Base-by-base conservation (phyloP, 2,113 vertebrate genomes). In the Catharus minimus region DNA sequence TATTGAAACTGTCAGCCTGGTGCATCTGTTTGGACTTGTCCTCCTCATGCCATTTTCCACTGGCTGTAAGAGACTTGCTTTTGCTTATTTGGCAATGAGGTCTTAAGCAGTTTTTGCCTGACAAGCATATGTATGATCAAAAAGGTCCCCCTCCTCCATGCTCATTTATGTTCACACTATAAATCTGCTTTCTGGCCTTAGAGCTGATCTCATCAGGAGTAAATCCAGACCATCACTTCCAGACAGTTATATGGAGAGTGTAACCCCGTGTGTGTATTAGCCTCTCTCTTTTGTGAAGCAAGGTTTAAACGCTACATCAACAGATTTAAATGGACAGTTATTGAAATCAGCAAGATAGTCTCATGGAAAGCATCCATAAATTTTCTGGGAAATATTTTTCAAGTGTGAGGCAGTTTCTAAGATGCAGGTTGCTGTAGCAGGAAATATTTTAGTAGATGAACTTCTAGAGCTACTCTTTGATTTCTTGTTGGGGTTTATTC, bases 51-150 rank as follows among this genome's bases (percentile, higher is more conserved):
- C 80, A 78, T 92, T 97, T 96, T 90, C 84, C 15, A 4, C 68
- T 47, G 75, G 68, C 57, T 82, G 77, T 74, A 85, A 91, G 50
- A 62, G 62, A 64, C 86, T 58, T 62, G 46, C 79, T 94, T 67
- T 92, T 96, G 84, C 90, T 95, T 96, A 91, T 93, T 97, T 95
- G 96, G 90, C 94, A 95, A 91, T 94, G 82, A 96, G 83, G 60
- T 92, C 69, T 55, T 87, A 95, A 97, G 92, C 95, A 94, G 88
- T 85, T 97, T 97, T 96, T 96, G 93, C 94, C 95, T 95, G 95
- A 96, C 96, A 97, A 97, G 94, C 97, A 94, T 97, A 96, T 95
- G 97, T 95, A 97, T 94, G 95, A 95, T 97, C 96, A 97, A 93
- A 97, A 97, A 95, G 86, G 90, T 94, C 61, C 87, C 71, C 89